phyloP scores from a whole-genome alignment of 2,888 invertebrate species.

The Ectemnius continuus region DNA sequence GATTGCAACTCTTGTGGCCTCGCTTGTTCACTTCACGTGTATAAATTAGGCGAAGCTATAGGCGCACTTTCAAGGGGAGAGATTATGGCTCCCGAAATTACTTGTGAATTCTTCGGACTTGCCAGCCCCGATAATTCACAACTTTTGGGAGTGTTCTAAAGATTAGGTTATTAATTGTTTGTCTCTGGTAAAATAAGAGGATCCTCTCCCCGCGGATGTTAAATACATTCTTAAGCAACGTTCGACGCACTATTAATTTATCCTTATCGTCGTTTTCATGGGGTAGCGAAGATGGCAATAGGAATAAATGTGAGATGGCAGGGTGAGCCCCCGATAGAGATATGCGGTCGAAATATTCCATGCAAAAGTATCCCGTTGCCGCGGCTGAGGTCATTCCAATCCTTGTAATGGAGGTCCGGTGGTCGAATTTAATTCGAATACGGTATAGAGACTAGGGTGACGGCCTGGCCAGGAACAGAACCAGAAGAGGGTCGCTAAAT shows the following conservation, averaged over 20 bases:
- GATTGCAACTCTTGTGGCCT: conserved; percentile 40
- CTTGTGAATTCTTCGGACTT: conserved; percentile 71
- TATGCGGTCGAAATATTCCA: conserved; percentile 43
- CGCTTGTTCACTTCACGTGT: conserved; percentile 50
- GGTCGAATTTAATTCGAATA: conserved; percentile 66
- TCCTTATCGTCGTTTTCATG: background rate
- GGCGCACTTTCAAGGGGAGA: conserved; percentile 55
- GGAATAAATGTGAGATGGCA: background rate
- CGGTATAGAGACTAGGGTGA: conserved; percentile 62
- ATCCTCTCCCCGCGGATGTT: background rate
- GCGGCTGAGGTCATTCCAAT: conserved; percentile 50
- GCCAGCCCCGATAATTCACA: conserved; percentile 69
- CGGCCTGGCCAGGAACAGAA: conserved; percentile 73
- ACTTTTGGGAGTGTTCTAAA: conserved; percentile 60
- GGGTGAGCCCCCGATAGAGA: background rate
- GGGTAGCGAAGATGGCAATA: background rate
- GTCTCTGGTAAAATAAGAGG: conserved; percentile 29
- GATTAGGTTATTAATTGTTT: conserved; percentile 37
- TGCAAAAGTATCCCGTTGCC: conserved; percentile 52
- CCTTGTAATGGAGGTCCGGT: conserved; percentile 62
- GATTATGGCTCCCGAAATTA: conserved; percentile 52
- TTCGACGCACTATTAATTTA: background rate
- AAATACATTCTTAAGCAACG: background rate
- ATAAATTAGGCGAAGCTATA: conserved; percentile 68
- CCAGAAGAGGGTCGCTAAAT: conserved; percentile 77